Evolutionary conservation across 1,140 invertebrate genomes (phyloP), one percentile per base, ranked within the genome.

Genomic region (Heliconius himera): DNA sequence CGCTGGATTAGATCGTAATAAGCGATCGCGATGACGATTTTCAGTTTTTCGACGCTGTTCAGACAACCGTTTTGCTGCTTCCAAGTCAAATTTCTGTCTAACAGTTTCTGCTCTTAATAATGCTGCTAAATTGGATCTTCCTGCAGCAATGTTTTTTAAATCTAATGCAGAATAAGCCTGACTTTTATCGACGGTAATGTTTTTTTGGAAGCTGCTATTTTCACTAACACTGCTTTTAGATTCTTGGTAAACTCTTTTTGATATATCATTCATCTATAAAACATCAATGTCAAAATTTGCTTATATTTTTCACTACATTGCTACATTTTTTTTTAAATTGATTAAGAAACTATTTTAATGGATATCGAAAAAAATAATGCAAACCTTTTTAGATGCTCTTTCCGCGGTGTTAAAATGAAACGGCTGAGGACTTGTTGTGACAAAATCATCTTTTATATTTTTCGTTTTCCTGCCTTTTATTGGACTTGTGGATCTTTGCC

Each of bases 71-170:
- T 94, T 93, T n/a, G 94, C 93, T 74, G 96, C 95, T 82, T 97
- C 96, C 66, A 95, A 89, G 89, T 96, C 96, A 79, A 97, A 93
- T 84, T 95, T 96, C 85, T 96, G 95, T 71, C 96, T 96, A 41
- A 96, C 96, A 0, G 96, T 95, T 89, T 97, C 96, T 74, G 96
- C 96, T 90, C 96, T 93, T 38, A 97, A 89, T 76, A 97, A 91
- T 3, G 96, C 96, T n/a, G 96, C 96, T 80, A 97, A 93, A 85
- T 97, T 97, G 8, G 95, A 97, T 75, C 96, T 95, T 73, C 95
- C 95, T 1, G 95, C 87, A 1, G 95, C 95, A 36, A 94, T 88
- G 33, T 92, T 84, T 81, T 88, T 87, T 8, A 91, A 82, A 56
- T 91, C 93, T 71, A 94, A 79, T 2, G 94, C 93, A 6, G 91